Evolutionary conservation across 2,113 vertebrate species (phyloP).

Genomic region (Cygnus buccinator): DNA sequence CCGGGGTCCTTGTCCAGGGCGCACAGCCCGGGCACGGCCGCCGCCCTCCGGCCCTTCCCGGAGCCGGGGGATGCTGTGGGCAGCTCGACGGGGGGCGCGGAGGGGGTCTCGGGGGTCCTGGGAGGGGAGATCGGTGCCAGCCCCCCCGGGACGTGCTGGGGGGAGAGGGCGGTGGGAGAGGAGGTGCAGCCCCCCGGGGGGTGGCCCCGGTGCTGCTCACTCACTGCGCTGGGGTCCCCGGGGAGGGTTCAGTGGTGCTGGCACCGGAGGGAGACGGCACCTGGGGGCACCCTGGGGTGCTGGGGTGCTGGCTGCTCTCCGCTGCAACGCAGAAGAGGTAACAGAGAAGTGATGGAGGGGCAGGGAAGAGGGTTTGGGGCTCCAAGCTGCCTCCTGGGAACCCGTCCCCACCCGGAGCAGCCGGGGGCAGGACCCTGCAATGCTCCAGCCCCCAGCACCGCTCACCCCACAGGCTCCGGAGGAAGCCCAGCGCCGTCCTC

Average conservation of each 20-base stretch:
- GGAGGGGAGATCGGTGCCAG: background rate
- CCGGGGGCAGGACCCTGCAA: rapidly evolving
- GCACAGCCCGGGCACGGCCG: rapidly evolving
- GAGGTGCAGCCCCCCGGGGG: background rate
- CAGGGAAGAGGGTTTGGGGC: rapidly evolving
- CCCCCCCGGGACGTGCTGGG: rapidly evolving
- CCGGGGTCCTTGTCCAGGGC: background rate
- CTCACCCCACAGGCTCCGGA: background rate
- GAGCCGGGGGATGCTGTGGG: rapidly evolving
- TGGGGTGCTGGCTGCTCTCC: background rate
- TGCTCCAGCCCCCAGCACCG: background rate
- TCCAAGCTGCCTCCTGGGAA: rapidly evolving
- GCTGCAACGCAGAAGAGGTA: rapidly evolving
- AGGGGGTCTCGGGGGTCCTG: rapidly evolving
- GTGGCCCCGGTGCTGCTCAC: rapidly evolving
- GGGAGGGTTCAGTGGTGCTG: rapidly evolving
- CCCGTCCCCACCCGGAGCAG: background rate
- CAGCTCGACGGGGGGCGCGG: background rate
- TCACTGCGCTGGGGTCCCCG: rapidly evolving
- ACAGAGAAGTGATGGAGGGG: rapidly evolving
- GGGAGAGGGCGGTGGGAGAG: too few species aligned
- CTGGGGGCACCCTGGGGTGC: background rate
- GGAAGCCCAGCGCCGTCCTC: background rate
- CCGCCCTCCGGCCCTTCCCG: background rate
- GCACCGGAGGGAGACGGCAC: rapidly evolving